Percentiles rank a stretch among this genome's conserved stretches.
These are phyloP conservation scores for Bufo bufo DNA, from an alignment of 2,113 vertebrate genomes.

Conservation along the genomic window DNA sequence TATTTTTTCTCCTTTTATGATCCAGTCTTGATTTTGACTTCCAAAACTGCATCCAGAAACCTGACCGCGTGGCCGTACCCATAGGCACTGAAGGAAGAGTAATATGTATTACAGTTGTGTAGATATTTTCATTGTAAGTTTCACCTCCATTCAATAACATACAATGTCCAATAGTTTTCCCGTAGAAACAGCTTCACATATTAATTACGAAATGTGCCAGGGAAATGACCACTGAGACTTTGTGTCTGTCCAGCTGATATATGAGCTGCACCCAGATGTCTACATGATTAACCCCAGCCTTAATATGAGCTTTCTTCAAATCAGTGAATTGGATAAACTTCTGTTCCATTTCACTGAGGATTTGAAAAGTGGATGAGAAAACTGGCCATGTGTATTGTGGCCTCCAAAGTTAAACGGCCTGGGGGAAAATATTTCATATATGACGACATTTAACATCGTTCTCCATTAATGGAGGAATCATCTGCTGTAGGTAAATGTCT, in stretches of 20 bases:
- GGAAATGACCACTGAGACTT: background rate
- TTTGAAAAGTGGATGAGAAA: slow-evolving; percentile 1
- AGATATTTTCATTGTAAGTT: background rate
- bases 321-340: slow-evolving; percentile 13
- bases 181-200: background rate
- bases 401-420: background rate
- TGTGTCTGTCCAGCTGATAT: slow-evolving; percentile 2
- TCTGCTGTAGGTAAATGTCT: background rate
- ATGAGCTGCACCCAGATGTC: slow-evolving; percentile 11
- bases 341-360: slow-evolving; percentile 24
- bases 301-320: slow-evolving; percentile 11
- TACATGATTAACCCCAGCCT: slow-evolving; percentile 20
- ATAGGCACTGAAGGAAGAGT: too few relatives aligned
- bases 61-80: too few relatives aligned
- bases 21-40: too few relatives aligned
- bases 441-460: background rate
- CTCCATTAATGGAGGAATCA: background rate
- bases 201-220: slow-evolving; percentile 4
- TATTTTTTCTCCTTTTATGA: too few relatives aligned
- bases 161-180: background rate
- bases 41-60: too few relatives aligned
- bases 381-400: background rate
- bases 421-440: background rate
- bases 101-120: background rate
- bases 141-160: background rate